A percentile compares a stretch with the other conserved stretches of the same genome.
Conservation (phyloP, 2,113 vertebrate species). For the Crotalus helleri region DNA sequence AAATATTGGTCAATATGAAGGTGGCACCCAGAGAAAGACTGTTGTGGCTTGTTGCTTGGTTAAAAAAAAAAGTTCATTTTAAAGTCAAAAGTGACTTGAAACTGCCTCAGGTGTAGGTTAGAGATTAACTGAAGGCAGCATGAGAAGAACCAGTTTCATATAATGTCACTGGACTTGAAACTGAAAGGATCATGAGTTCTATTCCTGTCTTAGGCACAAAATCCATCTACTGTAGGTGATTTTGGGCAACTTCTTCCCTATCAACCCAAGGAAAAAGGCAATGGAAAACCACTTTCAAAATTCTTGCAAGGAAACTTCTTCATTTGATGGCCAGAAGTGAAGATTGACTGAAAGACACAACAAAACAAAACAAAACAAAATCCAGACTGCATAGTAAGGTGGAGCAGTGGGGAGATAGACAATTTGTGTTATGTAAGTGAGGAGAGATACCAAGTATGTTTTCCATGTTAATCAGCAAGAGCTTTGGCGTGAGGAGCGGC, state of each 20-base stretch:
- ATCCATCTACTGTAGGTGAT: not conserved
- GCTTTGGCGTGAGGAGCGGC: not conserved
- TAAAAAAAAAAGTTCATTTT: not conserved
- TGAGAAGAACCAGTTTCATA: not conserved
- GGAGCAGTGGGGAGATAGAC: not conserved
- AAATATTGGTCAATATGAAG: not conserved
- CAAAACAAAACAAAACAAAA: not conserved
- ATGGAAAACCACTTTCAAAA: not conserved
- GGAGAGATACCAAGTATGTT: not conserved
- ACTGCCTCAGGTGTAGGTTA: not conserved
- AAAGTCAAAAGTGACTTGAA: not conserved
- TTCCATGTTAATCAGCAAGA: not conserved
- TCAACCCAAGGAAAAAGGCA: not conserved
- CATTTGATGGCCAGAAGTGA: not conserved
- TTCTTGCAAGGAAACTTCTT: not conserved
- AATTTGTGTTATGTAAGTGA: not conserved
- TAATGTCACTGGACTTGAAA: not conserved
- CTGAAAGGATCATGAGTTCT: not conserved
- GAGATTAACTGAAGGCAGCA: not conserved
- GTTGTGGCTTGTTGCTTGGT: not conserved
- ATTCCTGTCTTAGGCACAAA: not conserved
- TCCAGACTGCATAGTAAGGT: not conserved
- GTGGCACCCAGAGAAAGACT: not conserved
- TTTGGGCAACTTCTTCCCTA: not conserved
- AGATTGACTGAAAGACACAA: not conserved